phyloP scores from a whole-genome alignment of 23 tunicate species.

The Phallusia fumigata region DNA sequence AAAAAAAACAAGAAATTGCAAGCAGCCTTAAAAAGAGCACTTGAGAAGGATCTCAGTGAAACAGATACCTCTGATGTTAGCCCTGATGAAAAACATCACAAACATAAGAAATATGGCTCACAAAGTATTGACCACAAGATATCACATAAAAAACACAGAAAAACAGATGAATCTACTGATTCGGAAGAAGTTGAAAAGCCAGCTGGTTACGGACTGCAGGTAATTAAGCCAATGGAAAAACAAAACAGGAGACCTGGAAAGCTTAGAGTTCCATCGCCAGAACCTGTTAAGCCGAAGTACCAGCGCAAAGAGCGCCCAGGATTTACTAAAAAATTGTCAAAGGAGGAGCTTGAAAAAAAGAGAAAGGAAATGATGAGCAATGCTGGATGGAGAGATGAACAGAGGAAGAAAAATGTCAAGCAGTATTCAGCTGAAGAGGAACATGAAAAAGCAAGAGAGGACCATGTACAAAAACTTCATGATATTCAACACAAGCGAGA shows the following conservation, averaged over 20 bases:
- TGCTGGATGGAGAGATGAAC: constrained; percentile 74
- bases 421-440: constrained; percentile 49
- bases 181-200: neutral
- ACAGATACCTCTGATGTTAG: neutral
- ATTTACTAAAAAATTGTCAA: constrained; percentile 56
- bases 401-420: constrained; percentile 57
- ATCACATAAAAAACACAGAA: neutral
- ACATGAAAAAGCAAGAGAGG: constrained; percentile 52
- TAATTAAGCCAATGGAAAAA: neutral
- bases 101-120: neutral
- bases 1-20: constrained; percentile 46
- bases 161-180: neutral
- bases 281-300: constrained; percentile 44
- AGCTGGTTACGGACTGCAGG: constrained; percentile 28
- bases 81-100: constrained; percentile 13
- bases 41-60: constrained; percentile 42
- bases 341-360: constrained; percentile 71
- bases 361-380: constrained; percentile 84
- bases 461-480: constrained; percentile 26
- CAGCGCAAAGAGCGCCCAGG: constrained; percentile 58
- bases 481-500: constrained; percentile 28
- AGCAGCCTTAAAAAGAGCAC: constrained; percentile 40
- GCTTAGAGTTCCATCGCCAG: constrained; percentile 42
- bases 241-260: neutral
- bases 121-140: neutral